These are phyloP conservation scores for Dryas iulia DNA, from an alignment of 1,140 invertebrate species.

Conservation along the genomic window DNA sequence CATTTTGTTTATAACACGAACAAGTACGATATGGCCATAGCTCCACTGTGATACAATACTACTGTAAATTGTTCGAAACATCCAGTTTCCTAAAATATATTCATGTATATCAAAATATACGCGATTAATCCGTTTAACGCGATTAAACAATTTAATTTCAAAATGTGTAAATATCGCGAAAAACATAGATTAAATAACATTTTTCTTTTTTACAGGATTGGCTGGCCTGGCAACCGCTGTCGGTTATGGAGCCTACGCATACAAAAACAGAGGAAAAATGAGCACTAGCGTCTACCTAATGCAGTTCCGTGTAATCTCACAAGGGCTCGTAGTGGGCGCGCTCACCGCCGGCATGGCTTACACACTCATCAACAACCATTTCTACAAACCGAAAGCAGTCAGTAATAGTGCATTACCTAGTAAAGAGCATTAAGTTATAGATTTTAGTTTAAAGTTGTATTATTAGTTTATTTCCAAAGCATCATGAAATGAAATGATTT, in stretches of 20 bases:
- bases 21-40: no score
- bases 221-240: constrained; percentile 83
- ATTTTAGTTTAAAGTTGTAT: not conserved
- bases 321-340: constrained; percentile 87
- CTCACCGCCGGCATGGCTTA: constrained; percentile 86
- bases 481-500: not conserved
- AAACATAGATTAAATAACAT: not conserved
- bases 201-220: constrained; percentile 83
- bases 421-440: constrained; percentile 39
- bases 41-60: not conserved
- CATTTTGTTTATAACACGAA: no score
- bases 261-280: constrained; percentile 86
- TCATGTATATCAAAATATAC: no score
- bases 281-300: constrained; percentile 91
- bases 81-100: no score
- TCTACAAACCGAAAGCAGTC: constrained; percentile 42
- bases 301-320: constrained; percentile 91
- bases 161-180: no score
- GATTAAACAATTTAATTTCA: no score
- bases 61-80: no score
- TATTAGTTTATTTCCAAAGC: not conserved
- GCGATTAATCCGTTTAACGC: no score
- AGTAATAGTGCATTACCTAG: constrained; percentile 22
- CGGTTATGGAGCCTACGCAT: constrained; percentile 86
- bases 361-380: constrained; percentile 75